Evolutionary conservation across 2,888 invertebrate genomes (phyloP).

Genomic region (Megaustenia siamemsis): DNA sequence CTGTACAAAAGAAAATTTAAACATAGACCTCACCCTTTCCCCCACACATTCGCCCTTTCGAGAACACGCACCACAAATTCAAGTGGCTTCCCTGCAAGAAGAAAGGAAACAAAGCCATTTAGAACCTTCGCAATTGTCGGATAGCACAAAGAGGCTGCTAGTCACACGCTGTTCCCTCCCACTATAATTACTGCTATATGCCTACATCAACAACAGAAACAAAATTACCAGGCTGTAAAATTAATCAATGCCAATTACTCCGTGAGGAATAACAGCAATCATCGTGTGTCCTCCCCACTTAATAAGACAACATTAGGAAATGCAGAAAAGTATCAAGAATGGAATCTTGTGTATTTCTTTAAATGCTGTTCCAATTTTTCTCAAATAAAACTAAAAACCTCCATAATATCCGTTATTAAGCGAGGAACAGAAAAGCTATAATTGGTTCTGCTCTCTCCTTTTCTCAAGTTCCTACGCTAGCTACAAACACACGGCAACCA

Average conservation of each 20-base stretch:
- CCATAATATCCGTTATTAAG: slow-evolving; percentile 31
- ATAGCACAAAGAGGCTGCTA: no score
- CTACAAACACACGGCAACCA: background rate
- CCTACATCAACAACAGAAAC: background rate
- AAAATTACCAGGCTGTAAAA: slow-evolving; percentile 6
- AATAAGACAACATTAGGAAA: background rate
- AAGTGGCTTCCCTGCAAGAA: no score
- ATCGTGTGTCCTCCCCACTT: background rate
- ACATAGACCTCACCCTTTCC: no score
- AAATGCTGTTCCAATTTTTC: background rate
- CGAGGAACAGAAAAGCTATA: background rate
- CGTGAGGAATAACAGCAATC: background rate
- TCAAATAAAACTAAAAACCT: background rate
- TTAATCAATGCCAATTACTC: slow-evolving; percentile 18
- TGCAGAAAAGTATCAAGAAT: background rate
- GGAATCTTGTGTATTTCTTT: background rate
- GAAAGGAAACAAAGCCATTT: no score
- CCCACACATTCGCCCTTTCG: no score
- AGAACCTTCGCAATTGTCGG: no score
- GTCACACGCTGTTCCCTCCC: no score
- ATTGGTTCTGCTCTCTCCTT: slow-evolving; percentile 6
- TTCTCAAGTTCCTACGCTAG: background rate
- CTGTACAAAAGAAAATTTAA: no score
- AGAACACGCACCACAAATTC: no score
- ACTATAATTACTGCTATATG: background rate